A percentile compares a stretch with the other conserved stretches of the same genome.
Evolutionary conservation across 2,797 vertebrate species (phyloP).

Genomic region (Lutra lutra): DNA sequence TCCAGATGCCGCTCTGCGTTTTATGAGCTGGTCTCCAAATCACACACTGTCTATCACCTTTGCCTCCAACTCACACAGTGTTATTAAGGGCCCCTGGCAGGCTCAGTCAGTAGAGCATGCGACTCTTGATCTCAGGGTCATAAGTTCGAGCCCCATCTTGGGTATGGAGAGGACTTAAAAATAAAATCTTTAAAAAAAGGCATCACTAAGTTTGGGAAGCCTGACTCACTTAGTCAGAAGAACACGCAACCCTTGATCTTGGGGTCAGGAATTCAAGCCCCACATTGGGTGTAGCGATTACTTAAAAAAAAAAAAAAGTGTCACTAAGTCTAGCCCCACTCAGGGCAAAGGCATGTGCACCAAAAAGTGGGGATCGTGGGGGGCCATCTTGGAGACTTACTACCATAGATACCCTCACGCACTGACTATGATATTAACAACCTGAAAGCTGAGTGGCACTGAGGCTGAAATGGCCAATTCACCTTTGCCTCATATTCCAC

Average conservation of each 20-base stretch:
- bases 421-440: neutral
- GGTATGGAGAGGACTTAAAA: neutral
- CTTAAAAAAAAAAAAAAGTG: neutral
- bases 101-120: neutral
- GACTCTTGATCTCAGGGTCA: neutral
- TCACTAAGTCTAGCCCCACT: neutral
- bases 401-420: neutral
- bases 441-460: neutral
- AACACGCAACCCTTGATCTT: neutral
- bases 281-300: neutral
- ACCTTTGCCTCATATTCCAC: conserved; percentile 13
- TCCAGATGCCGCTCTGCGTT: neutral
- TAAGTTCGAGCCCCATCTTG: neutral
- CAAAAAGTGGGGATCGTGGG: neutral
- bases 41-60: neutral
- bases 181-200: neutral
- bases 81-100: neutral
- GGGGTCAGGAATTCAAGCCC: neutral
- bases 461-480: neutral
- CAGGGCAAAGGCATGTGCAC: neutral
- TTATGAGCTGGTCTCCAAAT: neutral
- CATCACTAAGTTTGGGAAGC: too few relatives aligned
- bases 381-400: neutral
- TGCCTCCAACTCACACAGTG: neutral
- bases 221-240: too few relatives aligned